Evolutionary conservation across 2,888 invertebrate genomes (phyloP).

Genomic region (Esperia sulphurella): DNA sequence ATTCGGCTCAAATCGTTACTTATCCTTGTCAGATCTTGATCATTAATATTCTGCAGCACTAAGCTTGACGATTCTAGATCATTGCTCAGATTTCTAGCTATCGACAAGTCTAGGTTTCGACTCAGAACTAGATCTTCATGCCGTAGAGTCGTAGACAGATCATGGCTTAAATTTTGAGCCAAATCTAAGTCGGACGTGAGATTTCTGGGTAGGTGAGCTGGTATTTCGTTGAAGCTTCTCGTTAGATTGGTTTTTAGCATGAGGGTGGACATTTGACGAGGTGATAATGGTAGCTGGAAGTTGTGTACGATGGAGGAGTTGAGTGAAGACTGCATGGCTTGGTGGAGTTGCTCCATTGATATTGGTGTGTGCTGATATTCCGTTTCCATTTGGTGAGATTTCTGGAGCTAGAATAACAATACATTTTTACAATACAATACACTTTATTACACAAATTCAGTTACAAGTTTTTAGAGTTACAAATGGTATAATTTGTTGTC

Average conservation of each 20-base stretch:
- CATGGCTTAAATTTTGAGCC: conserved; percentile 39
- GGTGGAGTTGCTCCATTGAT: conserved; percentile 69
- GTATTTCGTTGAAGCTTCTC: conserved; percentile 57
- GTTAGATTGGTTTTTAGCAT: conserved; percentile 63
- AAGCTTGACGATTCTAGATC: conserved; percentile 34
- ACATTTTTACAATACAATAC: too few species aligned
- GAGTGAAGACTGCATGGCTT: conserved; percentile 60
- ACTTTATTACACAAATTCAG: too few species aligned
- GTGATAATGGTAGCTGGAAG: conserved; percentile 62
- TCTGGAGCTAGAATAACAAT: conserved; percentile 50
- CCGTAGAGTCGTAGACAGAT: conserved; percentile 40
- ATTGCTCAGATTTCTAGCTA: conserved; percentile 26
- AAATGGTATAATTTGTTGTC: too few species aligned
- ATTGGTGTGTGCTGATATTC: conserved; percentile 62
- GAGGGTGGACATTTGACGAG: conserved; percentile 63
- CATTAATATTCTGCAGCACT: conserved; percentile 21
- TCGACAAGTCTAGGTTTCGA: conserved; percentile 33
- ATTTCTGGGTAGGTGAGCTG: conserved; percentile 50
- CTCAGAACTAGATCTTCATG: conserved; percentile 30
- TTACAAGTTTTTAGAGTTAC: too few species aligned
- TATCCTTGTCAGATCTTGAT: conserved; percentile 30
- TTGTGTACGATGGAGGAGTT: conserved; percentile 54
- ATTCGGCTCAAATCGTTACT: conserved; percentile 43
- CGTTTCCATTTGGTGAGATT: conserved; percentile 54
- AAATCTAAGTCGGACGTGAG: conserved; percentile 46